Conservation (phyloP, 2,888 invertebrate genomes). For the Lathronympha strigana region DNA sequence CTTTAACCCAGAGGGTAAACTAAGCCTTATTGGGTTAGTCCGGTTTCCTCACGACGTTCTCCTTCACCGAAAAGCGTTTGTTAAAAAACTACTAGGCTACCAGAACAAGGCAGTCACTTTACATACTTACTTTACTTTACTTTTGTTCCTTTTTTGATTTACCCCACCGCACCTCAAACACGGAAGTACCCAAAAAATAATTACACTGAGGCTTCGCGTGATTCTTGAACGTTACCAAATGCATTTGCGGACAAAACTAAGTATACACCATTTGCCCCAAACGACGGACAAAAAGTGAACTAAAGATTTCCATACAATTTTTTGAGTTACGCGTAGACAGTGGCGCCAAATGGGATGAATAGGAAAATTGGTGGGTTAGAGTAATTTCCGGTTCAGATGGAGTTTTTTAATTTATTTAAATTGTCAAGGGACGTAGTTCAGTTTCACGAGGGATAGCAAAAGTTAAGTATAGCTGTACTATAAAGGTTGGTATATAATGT, state of each 20-base stretch:
- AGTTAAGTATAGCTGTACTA: neutral
- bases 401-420: constrained; percentile 41
- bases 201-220: constrained; percentile 40
- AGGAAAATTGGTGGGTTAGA: neutral
- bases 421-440: constrained; percentile 26
- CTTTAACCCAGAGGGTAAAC: no score
- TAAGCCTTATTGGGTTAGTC: no score
- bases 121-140: no score
- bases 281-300: constrained; percentile 26
- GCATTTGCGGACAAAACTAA: constrained; percentile 33
- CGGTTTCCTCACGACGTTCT: no score
- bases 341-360: constrained; percentile 14
- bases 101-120: no score
- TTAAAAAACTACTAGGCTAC: no score
- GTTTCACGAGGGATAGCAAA: constrained; percentile 12
- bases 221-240: constrained; percentile 36
- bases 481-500: neutral
- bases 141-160: neutral
- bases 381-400: constrained; percentile 32
- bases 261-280: neutral
- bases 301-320: neutral
- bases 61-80: no score
- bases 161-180: constrained; percentile 15
- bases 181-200: constrained; percentile 41
- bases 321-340: neutral